Evolutionary conservation across 2,797 vertebrate species (phyloP).

Genomic region (Sparus aurata): DNA sequence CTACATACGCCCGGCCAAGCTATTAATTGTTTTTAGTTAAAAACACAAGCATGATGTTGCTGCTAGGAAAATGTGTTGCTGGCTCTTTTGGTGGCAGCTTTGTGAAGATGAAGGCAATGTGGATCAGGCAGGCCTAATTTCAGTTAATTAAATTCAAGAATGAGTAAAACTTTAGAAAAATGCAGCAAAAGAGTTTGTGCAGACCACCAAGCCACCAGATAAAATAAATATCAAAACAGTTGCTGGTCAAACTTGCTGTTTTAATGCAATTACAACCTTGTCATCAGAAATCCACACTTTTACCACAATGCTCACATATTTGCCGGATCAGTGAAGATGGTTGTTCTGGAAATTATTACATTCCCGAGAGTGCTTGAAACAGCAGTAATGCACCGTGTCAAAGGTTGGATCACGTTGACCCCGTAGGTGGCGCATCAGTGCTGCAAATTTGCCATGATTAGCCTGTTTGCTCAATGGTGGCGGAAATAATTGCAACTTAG

Average conservation of each 20-base stretch:
- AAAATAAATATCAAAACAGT: background rate
- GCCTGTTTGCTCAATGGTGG: constrained; percentile 44
- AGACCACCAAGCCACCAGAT: background rate
- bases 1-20: background rate
- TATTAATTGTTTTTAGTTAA: background rate
- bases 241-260: constrained; percentile 14
- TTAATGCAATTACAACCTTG: background rate
- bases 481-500: constrained; percentile 58
- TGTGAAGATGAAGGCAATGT: background rate
- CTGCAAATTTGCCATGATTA: constrained; percentile 60
- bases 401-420: constrained; percentile 50
- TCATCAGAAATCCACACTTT: constrained; percentile 21
- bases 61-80: background rate
- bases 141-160: constrained; percentile 9
- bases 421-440: constrained; percentile 36
- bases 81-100: background rate
- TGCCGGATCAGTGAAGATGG: constrained; percentile 20
- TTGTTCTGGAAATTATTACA: constrained; percentile 31
- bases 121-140: background rate
- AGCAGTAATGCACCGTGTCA: constrained; percentile 35
- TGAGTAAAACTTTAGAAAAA: background rate
- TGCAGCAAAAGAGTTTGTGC: background rate
- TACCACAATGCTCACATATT: background rate
- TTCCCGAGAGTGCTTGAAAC: constrained; percentile 51
- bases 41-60: constrained; percentile 1